Evolutionary conservation across 2,797 vertebrate species (phyloP).

Genomic region (Microtus agrestis): DNA sequence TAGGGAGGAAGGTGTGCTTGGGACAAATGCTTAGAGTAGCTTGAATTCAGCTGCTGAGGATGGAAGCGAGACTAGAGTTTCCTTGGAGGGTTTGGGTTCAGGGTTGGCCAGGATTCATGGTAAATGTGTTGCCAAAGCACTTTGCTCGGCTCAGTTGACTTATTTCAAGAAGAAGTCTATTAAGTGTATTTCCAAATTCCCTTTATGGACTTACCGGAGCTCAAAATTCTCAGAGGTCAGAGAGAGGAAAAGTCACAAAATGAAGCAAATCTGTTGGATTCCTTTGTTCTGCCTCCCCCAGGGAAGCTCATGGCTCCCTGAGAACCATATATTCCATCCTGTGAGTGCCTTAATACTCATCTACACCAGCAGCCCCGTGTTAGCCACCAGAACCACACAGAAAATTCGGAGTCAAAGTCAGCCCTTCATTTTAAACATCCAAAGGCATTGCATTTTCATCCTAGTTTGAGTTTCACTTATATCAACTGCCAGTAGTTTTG

Average conservation of each 20-base stretch:
- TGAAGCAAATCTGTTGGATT: conserved; percentile 60
- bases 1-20: not conserved
- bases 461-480: conserved; percentile 38
- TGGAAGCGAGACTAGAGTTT: not conserved
- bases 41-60: not conserved
- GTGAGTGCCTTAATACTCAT: not conserved
- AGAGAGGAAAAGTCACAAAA: conserved; percentile 59
- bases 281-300: conserved; percentile 38
- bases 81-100: not conserved
- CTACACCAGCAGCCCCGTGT: not conserved
- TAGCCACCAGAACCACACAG: not conserved
- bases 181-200: conserved; percentile 68
- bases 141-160: conserved; percentile 32
- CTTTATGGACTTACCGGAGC: conserved; percentile 62
- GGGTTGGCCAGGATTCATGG: not conserved
- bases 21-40: not conserved
- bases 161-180: conserved; percentile 65
- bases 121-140: not conserved
- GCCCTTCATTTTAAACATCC: conserved; percentile 46
- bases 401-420: conserved; percentile 32
- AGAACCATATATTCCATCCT: conserved; percentile 35
- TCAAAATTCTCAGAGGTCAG: conserved; percentile 59
- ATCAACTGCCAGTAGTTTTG: conserved; percentile 55
- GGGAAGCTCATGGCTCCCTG: not conserved
- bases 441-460: conserved; percentile 46